Base-by-base conservation (phyloP, 2,888 invertebrate species). In the Allophyes oxyacanthae region DNA sequence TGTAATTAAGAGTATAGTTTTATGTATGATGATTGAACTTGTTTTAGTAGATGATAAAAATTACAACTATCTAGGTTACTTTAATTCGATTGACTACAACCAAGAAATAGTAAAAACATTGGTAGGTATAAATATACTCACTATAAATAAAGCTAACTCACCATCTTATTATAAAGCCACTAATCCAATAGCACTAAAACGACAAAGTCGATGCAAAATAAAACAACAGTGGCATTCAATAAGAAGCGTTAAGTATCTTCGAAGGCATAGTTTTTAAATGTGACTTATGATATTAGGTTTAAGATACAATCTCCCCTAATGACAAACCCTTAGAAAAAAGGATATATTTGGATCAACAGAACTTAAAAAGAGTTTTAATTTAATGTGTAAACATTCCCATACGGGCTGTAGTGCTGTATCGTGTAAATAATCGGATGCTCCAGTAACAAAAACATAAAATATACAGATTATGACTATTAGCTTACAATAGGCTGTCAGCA, bases 351-450 rank as follows among this genome's bases (percentile, higher is more conserved):
- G 57, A 48, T 20, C 32, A 56, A 75, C 61, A 60, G 59, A 72
- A 81, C 77, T 78, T 82, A 77, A 81, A 81, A 84, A 82, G 79
- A 83, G 79, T 82, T 85, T 70, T 83, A 86, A 87, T 85, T 85
- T 86, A 84, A 87, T 81, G 80, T 78, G 84, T 91, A 92, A 93
- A 93, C 90, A 93, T 92, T 92, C 90, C 88, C 90, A 91, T 88
- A 88, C 85, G 82, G 78, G 68, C 76, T 77, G 79, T 82, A 83
- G 79, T 81, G 79, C 69, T 78, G 77, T 81, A 81, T 77, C 79
- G 75, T 82, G 86, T 90, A 91, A 91, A 91, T 92, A 89, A 87
- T 84, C 73, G 83, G 53, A 72, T 75, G 79, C 77, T 77, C 77
- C 74, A 72, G 78, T 77, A 82, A 85, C 77, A 83, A 85, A 82